phyloP scores from a whole-genome alignment of 2,888 invertebrate genomes.

The Doris montereyensis region DNA sequence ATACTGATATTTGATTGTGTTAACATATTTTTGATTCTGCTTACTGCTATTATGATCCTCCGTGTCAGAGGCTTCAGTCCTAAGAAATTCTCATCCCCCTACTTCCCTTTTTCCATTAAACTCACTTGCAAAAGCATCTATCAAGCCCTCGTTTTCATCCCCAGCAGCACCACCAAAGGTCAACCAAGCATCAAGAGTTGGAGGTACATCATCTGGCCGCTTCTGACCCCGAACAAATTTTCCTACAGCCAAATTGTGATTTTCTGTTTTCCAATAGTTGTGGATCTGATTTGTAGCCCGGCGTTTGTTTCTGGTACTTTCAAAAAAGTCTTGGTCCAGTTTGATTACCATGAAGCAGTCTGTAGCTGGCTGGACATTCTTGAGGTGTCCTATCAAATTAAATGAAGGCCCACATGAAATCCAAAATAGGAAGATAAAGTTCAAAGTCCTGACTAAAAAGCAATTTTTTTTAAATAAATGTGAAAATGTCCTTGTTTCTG shows the following conservation, averaged over 20 bases:
- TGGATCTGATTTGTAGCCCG: slow-evolving; percentile 56
- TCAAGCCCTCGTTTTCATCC: slow-evolving; percentile 55
- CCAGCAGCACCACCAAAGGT: slow-evolving; percentile 61
- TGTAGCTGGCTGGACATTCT: slow-evolving; percentile 20
- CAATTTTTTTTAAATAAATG: no score
- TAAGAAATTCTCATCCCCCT: no score
- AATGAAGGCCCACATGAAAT: no score
- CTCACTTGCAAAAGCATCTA: slow-evolving; percentile 67
- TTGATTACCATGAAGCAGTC: slow-evolving; percentile 13
- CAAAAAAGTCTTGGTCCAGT: slow-evolving; percentile 49
- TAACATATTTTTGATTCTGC: no score
- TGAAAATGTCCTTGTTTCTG: no score
- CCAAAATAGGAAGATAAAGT: no score
- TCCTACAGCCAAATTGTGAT: slow-evolving; percentile 58
- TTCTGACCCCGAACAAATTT: slow-evolving; percentile 61
- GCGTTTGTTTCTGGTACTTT: slow-evolving; percentile 49
- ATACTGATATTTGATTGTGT: no score
- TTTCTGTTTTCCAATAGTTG: slow-evolving; percentile 58
- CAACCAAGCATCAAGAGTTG: slow-evolving; percentile 59
- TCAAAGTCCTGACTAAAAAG: no score
- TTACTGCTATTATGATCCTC: no score
- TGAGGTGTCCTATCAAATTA: slow-evolving; percentile 4
- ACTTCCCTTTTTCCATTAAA: no score
- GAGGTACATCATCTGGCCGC: slow-evolving; percentile 50
- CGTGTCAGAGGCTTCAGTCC: no score